Base-by-base conservation (phyloP, 2,113 vertebrate genomes). In the Trinectes maculatus region DNA sequence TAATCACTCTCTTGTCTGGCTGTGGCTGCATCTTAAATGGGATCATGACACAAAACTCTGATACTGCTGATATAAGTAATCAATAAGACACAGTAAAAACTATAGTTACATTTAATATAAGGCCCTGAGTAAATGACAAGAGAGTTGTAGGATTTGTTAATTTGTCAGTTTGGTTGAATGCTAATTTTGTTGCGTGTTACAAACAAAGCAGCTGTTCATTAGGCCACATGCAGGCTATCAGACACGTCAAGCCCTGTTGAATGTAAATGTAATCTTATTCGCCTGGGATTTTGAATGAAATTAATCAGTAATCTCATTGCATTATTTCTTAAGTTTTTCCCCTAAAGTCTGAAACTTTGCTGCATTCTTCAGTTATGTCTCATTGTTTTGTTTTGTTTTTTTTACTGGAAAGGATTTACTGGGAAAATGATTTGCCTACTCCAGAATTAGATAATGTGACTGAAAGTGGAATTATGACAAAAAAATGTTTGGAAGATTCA, bases 1-100 rank as follows among this genome's bases (percentile, higher is more conserved):
- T 76, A 84, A 80, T 79, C 71, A 78, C n/a, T 29, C 44, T 80
- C 71, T 64, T n/a, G 61, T 77, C 44, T 77, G 58, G 80, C 58
- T n/a, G 44, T 19, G 24, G 1, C 57, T 43, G 24, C 12, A 43
- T 24, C 39, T 2, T n/a, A n/a, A n/a, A n/a, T n/a, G n/a, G 53
- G 54, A 57, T 71, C 22, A 22, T 40, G 51, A 44, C 64, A 77
- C 4, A 0, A 46, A 58, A 51, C n/a, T n/a, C n/a, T n/a, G n/a
- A n/a, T 39, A 7, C 24, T 56, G 29, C 26, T 39, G 34, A 33
- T 57, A 3, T 51, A 6, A 36, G 42, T 3, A 11, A 44, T 42
- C 10, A 33, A 42, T 39, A 5, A 8, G 7, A 58, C 11, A 5
- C 40, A 29, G 51, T 29, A 46, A 42, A 5, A 26, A 33, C 12